A percentile compares a stretch with the other conserved stretches of the same genome.
phyloP scores from a whole-genome alignment of 2,113 vertebrate genomes.

The Ceyx margarethae region DNA sequence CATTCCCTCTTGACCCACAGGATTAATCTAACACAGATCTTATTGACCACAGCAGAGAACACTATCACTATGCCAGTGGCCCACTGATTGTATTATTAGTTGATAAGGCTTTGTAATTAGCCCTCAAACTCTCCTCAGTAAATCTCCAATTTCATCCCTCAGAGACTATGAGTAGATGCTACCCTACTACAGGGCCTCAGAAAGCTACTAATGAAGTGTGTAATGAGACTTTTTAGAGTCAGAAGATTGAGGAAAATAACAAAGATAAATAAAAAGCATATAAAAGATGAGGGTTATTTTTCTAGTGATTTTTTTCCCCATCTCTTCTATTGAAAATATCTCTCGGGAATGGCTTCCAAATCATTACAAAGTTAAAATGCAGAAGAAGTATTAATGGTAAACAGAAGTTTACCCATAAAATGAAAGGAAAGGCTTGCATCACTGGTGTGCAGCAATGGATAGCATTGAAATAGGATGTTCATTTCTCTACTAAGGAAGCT shows the following conservation, averaged over 20 bases:
- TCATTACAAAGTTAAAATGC: neutral
- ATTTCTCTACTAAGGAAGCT: neutral
- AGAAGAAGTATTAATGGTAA: neutral
- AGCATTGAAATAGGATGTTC: neutral
- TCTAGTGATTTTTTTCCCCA: neutral
- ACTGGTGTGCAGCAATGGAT: neutral
- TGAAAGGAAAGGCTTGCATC: neutral
- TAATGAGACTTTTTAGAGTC: slow-evolving; percentile 54
- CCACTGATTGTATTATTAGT: slow-evolving; percentile 27
- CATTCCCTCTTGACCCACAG: slow-evolving; percentile 16
- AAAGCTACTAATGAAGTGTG: slow-evolving; percentile 61
- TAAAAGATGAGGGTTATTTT: neutral
- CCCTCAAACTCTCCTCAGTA: slow-evolving; percentile 48
- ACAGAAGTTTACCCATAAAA: slow-evolving; percentile 12
- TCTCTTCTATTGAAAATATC: neutral
- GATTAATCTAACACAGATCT: slow-evolving; percentile 34
- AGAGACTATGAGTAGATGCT: slow-evolving; percentile 47
- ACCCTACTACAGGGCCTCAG: neutral
- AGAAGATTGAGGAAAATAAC: slow-evolving; percentile 11
- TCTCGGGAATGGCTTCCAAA: neutral
- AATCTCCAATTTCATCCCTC: slow-evolving; percentile 64
- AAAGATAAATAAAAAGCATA: slow-evolving; percentile 46
- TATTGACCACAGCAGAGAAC: slow-evolving; percentile 3
- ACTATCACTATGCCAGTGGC: neutral
- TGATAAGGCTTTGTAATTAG: slow-evolving; percentile 59